Base-by-base conservation (phyloP, 2,797 vertebrate species). In the Pipistrellus pygmaeus region DNA sequence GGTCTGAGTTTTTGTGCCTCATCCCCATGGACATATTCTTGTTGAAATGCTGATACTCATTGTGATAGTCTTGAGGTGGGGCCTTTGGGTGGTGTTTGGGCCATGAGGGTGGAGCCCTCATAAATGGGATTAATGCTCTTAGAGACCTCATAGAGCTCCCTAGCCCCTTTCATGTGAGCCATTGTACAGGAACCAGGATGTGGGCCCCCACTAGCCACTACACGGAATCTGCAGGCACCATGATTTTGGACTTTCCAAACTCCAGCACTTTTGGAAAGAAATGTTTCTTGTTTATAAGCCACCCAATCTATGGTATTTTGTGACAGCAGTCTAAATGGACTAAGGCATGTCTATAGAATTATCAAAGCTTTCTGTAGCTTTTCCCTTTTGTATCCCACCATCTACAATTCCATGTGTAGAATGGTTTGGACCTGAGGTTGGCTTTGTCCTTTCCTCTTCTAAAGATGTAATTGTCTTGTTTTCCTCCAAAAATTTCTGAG, bases 151-250 rank as follows among this genome's bases (percentile, higher is more conserved):
- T 46, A 60, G 32, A 23, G 18, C 18, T 77, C 25, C 44, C 14
- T 38, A 15, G 25, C 4, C 10, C 48, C 41, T 53, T 46, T 10
- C 53, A 20, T 11, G 17, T 9, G 57, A 60, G 1, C 12, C 41
- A 38, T 38, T 13, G 9, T 27, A 68, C 44, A 15, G 44, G 35
- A 88, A 46, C 27, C 30, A 30, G 51, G 41, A 23, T 51, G 15
- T 6, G 53, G 78, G 41, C 32, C 69, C 32, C 41, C 62, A 46
- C 14, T n/a, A 41, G 27, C 23, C 35, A 15, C n/a, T 8, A 30
- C n/a, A 7, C 8, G 12, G 10, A 21, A 4, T 51, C 21, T 51
- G n/a, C 57, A 8, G 3, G 3, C 0, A 0, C 51, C 17, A 2
- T 62, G 12, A 23, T 30, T 41, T 60, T 53, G 27, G 51, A 41